Evolutionary conservation across 2,888 invertebrate species (phyloP).

Genomic region (Ornithoptera priamus): DNA sequence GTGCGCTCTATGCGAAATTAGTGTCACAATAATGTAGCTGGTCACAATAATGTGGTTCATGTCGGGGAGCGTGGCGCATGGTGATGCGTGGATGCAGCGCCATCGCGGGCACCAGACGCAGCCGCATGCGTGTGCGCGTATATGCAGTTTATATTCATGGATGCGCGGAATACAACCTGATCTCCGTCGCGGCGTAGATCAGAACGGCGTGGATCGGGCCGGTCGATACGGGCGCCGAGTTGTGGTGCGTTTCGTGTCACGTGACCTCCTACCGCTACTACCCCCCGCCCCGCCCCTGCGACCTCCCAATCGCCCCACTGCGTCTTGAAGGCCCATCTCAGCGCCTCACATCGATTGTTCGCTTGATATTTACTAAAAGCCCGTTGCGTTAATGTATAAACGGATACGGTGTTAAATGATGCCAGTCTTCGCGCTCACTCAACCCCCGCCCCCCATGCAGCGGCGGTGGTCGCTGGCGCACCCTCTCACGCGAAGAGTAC

Average conservation of each 20-base stretch:
- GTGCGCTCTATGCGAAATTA: no score
- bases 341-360: conserved; percentile 69
- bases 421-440: no score
- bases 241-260: conserved; percentile 68
- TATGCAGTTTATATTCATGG: no score
- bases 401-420: neutral
- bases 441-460: no score
- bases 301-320: conserved; percentile 51
- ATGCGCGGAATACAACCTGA: conserved; percentile 46
- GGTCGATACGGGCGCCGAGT: conserved; percentile 76
- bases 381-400: conserved; percentile 38
- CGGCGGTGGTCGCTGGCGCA: no score
- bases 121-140: no score
- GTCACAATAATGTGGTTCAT: no score
- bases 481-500: no score
- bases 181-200: conserved; percentile 67
- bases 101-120: no score
- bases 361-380: conserved; percentile 59
- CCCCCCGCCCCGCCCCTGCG: conserved; percentile 48
- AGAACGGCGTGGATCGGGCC: conserved; percentile 69
- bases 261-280: conserved; percentile 34
- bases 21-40: no score
- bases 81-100: no score
- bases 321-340: conserved; percentile 44
- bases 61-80: no score